A percentile compares a stretch with the other conserved stretches of the same genome.
Evolutionary conservation across 1,140 invertebrate species (phyloP).

Genomic region (Sarcophaga peregrina): DNA sequence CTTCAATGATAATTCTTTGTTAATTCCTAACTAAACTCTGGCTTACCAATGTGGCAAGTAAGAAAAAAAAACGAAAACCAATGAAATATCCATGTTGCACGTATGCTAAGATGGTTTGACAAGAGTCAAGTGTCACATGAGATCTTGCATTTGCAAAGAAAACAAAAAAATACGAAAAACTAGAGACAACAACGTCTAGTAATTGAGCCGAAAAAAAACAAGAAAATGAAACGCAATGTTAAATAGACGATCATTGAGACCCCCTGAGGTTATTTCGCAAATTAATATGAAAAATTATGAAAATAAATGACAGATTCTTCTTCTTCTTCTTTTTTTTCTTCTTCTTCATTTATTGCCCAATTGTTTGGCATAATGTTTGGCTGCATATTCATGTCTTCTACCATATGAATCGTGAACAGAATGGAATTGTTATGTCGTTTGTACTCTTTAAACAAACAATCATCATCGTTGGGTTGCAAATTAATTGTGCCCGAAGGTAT

Average conservation of each 20-base stretch:
- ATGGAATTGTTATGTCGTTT: not conserved
- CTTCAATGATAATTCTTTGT: not conserved
- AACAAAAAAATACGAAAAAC: not conserved
- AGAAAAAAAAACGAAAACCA: no score
- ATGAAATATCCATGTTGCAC: not conserved
- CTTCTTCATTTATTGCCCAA: not conserved
- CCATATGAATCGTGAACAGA: not conserved
- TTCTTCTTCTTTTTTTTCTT: not conserved
- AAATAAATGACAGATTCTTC: constrained; percentile 35
- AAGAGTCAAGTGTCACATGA: constrained; percentile 39
- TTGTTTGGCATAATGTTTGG: not conserved
- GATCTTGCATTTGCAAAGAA: not conserved
- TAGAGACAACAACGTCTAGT: not conserved
- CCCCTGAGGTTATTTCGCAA: constrained; percentile 36
- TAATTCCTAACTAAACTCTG: not conserved
- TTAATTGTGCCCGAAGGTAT: constrained; percentile 31
- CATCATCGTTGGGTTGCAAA: constrained; percentile 16
- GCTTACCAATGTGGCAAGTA: no score
- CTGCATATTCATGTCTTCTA: not conserved
- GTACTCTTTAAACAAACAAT: constrained; percentile 37
- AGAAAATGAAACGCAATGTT: not conserved
- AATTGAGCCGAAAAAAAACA: not conserved
- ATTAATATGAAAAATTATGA: constrained; percentile 42
- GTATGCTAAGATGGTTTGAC: constrained; percentile 29
- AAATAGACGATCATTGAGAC: constrained; percentile 17